These are phyloP conservation scores for Listrodromus nycthemerus DNA, from an alignment of 2,888 invertebrate genomes.

Conservation along the genomic window DNA sequence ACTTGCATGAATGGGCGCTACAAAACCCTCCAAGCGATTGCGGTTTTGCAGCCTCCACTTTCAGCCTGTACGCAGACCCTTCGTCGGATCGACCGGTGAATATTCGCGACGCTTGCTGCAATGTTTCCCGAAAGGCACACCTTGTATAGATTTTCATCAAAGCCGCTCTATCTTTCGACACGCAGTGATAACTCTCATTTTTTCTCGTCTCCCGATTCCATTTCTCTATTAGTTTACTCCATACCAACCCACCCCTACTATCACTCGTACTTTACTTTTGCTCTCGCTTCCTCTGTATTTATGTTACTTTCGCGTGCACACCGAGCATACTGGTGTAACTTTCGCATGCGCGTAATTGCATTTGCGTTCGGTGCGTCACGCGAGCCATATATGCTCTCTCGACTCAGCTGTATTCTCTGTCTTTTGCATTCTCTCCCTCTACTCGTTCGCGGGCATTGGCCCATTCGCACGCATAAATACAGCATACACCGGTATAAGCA, in stretches of 20 bases:
- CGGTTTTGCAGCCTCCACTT: no score
- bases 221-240: conserved; percentile 49
- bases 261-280: conserved; percentile 41
- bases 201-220: conserved; percentile 22
- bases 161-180: conserved; percentile 43
- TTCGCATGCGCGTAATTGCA: conserved; percentile 70
- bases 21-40: no score
- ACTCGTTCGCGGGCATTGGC: conserved; percentile 12
- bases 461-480: conserved; percentile 25
- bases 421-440: conserved; percentile 8
- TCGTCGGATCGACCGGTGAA: no score
- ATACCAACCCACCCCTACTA: conserved; percentile 3
- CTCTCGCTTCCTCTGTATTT: conserved; percentile 57
- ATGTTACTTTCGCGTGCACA: conserved; percentile 60
- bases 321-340: conserved; percentile 49
- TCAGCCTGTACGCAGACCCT: no score
- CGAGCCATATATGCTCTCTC: conserved; percentile 59
- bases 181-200: conserved; percentile 23
- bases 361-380: conserved; percentile 69
- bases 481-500: not conserved
- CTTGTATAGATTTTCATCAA: conserved; percentile 42
- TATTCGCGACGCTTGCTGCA: conserved; percentile 37
- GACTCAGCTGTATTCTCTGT: conserved; percentile 22
- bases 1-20: no score
- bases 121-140: conserved; percentile 55